phyloP scores from a whole-genome alignment of 1,140 invertebrate genomes.

The Nasonia longicornis region DNA sequence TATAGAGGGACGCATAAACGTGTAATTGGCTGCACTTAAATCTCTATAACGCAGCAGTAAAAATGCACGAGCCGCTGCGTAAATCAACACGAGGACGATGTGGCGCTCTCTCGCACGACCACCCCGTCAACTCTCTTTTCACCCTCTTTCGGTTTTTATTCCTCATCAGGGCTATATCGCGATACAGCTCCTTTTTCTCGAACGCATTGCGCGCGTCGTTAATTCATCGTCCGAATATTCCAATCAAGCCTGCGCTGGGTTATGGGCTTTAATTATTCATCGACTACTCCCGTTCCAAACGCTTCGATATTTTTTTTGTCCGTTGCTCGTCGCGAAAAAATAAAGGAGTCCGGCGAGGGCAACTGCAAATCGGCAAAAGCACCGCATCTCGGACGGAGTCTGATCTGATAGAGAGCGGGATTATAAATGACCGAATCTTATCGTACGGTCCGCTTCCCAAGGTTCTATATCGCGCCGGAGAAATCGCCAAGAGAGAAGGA shows the following conservation, averaged over 20 bases:
- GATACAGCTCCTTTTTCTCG: not conserved
- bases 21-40: constrained; percentile 69
- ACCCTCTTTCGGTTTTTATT: constrained; percentile 36
- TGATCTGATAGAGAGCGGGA: constrained; percentile 42
- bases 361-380: constrained; percentile 41
- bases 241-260: not conserved
- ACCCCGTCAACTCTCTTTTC: constrained; percentile 44
- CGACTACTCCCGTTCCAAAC: not conserved
- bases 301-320: constrained; percentile 34
- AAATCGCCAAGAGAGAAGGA: constrained; percentile 38
- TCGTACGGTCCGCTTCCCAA: constrained; percentile 44
- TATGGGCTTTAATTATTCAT: not conserved
- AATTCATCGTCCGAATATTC: not conserved
- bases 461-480: constrained; percentile 44
- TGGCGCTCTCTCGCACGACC: constrained; percentile 49
- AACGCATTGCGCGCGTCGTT: not conserved
- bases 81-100: constrained; percentile 67
- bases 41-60: constrained; percentile 66
- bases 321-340: constrained; percentile 32
- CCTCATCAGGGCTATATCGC: not conserved
- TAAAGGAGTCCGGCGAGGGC: constrained; percentile 42
- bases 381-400: constrained; percentile 38
- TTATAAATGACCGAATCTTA: constrained; percentile 50
- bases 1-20: constrained; percentile 58
- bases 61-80: constrained; percentile 62